phyloP scores from a whole-genome alignment of 2,797 vertebrate species.

The Peromyscus nudipes region DNA sequence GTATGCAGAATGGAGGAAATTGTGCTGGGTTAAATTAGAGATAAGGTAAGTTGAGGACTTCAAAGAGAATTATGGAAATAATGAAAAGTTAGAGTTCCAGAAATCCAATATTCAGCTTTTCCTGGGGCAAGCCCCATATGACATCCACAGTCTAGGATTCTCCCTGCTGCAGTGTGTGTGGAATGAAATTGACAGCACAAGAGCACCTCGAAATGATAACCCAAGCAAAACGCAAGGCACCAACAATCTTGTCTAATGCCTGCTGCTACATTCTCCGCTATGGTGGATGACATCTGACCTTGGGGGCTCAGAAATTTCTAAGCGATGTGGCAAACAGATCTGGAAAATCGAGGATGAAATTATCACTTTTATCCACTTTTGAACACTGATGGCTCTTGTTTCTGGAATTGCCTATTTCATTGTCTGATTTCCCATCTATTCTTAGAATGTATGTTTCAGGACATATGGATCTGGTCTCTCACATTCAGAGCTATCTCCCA shows the following conservation, averaged over 20 bases:
- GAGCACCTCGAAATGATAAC: not conserved
- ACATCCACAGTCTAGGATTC: not conserved
- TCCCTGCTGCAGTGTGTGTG: not conserved
- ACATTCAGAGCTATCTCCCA: not conserved
- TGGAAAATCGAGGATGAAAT: not conserved
- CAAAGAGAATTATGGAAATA: not conserved
- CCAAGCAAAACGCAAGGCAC: not conserved
- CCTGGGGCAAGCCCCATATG: not conserved
- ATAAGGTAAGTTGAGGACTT: slow-evolving; percentile 6
- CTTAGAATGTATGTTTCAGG: not conserved
- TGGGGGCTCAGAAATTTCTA: not conserved
- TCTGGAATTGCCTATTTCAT: not conserved
- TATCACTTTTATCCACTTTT: not conserved
- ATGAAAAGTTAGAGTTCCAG: not conserved
- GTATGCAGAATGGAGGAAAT: slow-evolving; percentile 43
- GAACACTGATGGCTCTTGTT: not conserved
- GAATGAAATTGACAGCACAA: not conserved
- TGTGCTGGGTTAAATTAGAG: not conserved
- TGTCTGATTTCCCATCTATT: not conserved
- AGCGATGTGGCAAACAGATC: not conserved
- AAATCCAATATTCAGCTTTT: not conserved
- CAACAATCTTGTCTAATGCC: not conserved
- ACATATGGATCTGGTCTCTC: not conserved
- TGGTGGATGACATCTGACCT: not conserved
- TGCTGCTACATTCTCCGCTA: not conserved